Conservation (phyloP, 2,888 invertebrate genomes). For the Drosophila niveifrons region DNA sequence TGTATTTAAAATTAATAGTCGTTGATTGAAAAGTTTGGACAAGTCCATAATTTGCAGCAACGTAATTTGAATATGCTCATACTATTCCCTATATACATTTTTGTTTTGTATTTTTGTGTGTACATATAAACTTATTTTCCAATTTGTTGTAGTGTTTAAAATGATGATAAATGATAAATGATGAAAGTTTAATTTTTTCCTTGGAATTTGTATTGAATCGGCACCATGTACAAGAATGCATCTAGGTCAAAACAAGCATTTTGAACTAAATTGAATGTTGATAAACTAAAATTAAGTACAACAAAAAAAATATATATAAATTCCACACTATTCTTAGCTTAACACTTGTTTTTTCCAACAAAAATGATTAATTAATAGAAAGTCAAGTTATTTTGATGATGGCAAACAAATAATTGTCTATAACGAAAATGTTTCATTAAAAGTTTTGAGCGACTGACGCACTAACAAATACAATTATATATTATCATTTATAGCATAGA, state of each 20-base stretch:
- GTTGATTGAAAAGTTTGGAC: slow-evolving; percentile 62
- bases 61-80: slow-evolving; percentile 1
- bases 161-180: slow-evolving; percentile 57
- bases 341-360: slow-evolving; percentile 16
- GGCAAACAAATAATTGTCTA: not conserved
- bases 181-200: slow-evolving; percentile 45
- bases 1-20: slow-evolving; percentile 66
- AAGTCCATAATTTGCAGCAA: slow-evolving; percentile 47
- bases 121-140: slow-evolving; percentile 12
- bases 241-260: slow-evolving; percentile 7
- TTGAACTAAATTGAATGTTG: not conserved
- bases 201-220: not conserved
- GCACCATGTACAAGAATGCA: not conserved
- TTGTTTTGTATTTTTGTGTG: slow-evolving; percentile 1
- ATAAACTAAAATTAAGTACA: not conserved
- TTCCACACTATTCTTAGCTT: not conserved
- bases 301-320: not conserved
- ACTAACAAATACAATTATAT: too few relatives aligned
- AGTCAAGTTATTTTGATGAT: not conserved
- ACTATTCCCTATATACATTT: not conserved
- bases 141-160: slow-evolving; percentile 23
- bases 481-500: too few relatives aligned
- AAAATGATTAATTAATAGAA: not conserved
- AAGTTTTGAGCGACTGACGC: too few relatives aligned
- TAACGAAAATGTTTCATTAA: not conserved